Conservation (phyloP, 2,888 invertebrate species). For the Cancer borealis region DNA sequence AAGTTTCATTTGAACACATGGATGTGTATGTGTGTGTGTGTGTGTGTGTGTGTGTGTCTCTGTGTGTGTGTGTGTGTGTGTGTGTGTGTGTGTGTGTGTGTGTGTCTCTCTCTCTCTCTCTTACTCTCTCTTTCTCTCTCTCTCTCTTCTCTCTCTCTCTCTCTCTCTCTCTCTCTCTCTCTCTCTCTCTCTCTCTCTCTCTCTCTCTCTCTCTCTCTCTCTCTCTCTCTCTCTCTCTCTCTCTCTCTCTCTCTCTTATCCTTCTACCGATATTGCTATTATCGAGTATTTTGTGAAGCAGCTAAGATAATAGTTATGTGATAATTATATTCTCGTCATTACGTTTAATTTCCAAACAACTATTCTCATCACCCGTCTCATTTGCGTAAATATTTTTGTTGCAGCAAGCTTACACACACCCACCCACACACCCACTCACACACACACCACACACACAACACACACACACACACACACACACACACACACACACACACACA, state of each 20-base stretch:
- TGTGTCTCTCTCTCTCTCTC: background rate
- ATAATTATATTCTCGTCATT: background rate
- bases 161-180: background rate
- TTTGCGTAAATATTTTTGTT: background rate
- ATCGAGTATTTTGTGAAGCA: background rate
- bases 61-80: conserved; percentile 29
- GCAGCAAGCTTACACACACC: background rate
- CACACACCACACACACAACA: conserved; percentile 52
- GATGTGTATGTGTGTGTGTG: conserved; percentile 11
- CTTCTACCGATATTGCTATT: background rate
- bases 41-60: background rate
- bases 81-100: conserved; percentile 33
- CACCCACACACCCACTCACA: background rate
- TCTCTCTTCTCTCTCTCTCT: background rate
- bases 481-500: background rate
- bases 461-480: conserved; percentile 29
- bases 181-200: background rate
- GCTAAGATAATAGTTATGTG: background rate
- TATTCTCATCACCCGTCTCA: background rate
- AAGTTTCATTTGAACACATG: background rate
- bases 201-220: conserved; percentile 50
- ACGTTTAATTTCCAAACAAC: background rate
- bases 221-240: conserved; percentile 52
- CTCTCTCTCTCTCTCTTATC: conserved; percentile 42
- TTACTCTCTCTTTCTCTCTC: background rate